Conservation (phyloP, 1,140 invertebrate genomes). For the Lysiphlebus fabarum region DNA sequence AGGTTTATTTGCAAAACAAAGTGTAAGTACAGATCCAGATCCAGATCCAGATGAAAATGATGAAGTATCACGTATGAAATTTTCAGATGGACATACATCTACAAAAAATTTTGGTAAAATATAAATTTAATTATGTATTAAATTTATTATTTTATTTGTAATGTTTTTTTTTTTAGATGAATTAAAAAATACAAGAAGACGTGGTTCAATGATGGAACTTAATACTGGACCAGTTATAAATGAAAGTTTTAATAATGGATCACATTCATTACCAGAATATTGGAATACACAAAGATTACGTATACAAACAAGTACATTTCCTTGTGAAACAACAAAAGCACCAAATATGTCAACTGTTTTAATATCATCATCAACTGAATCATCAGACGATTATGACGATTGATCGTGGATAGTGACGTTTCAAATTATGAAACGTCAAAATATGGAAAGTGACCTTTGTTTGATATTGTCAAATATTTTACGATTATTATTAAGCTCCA, state of each 20-base stretch:
- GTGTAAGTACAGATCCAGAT: slow-evolving; percentile 41
- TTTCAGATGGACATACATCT: no score
- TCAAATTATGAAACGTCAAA: slow-evolving; percentile 36
- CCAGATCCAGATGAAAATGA: slow-evolving; percentile 43
- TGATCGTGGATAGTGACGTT: slow-evolving; percentile 43
- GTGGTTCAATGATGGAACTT: slow-evolving; percentile 54
- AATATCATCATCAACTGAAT: slow-evolving; percentile 49
- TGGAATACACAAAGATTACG: slow-evolving; percentile 46
- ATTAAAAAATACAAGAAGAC: slow-evolving; percentile 33
- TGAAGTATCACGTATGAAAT: slow-evolving; percentile 30
- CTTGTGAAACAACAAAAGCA: slow-evolving; percentile 37
- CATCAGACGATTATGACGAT: slow-evolving; percentile 51
- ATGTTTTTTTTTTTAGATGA: slow-evolving; percentile 28
- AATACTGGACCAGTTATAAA: slow-evolving; percentile 39
- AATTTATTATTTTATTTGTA: slow-evolving; percentile 32
- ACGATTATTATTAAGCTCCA: slow-evolving; percentile 41
- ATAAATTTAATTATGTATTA: no score
- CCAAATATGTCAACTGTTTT: slow-evolving; percentile 48
- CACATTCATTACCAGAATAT: slow-evolving; percentile 49
- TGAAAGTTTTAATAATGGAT: slow-evolving; percentile 39
- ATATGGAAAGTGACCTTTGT: slow-evolving; percentile 32
- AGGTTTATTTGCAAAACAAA: slow-evolving; percentile 53
- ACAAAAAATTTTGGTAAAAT: no score
- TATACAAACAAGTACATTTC: slow-evolving; percentile 37
- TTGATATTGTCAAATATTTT: slow-evolving; percentile 40